These are phyloP conservation scores for Netelia inedita DNA, from an alignment of 2,888 invertebrate genomes.

Conservation along the genomic window DNA sequence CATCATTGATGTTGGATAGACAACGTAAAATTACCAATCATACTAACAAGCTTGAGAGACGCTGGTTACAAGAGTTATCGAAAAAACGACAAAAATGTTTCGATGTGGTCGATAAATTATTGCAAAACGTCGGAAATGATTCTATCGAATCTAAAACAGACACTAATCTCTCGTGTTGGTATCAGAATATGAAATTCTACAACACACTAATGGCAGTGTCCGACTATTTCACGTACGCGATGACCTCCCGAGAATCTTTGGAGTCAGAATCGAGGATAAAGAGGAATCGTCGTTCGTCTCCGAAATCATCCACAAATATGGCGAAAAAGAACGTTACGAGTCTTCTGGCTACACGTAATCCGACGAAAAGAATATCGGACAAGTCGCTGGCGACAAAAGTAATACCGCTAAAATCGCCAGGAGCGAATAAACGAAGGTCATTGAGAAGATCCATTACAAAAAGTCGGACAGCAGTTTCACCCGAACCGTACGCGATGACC, in stretches of 20 bases:
- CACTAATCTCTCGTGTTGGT: neutral
- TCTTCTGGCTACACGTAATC: neutral
- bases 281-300: neutral
- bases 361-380: neutral
- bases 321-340: neutral
- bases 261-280: neutral
- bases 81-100: conserved; percentile 48
- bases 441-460: neutral
- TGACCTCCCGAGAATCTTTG: neutral
- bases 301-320: neutral
- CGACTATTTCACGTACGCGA: conserved; percentile 4
- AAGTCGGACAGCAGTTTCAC: no score
- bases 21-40: neutral
- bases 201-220: neutral
- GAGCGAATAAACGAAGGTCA: neutral
- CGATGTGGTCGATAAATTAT: neutral
- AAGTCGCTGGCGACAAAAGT: conserved; percentile 18
- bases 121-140: neutral
- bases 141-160: neutral
- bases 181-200: conserved; percentile 18
- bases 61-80: conserved; percentile 6
- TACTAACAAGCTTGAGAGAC: conserved; percentile 9
- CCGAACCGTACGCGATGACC: neutral
- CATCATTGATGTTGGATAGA: neutral
- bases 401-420: neutral